Evolutionary conservation across 2,888 invertebrate genomes (phyloP), one percentile per base, ranked within the genome.

Genomic region (Catocala sponsa): DNA sequence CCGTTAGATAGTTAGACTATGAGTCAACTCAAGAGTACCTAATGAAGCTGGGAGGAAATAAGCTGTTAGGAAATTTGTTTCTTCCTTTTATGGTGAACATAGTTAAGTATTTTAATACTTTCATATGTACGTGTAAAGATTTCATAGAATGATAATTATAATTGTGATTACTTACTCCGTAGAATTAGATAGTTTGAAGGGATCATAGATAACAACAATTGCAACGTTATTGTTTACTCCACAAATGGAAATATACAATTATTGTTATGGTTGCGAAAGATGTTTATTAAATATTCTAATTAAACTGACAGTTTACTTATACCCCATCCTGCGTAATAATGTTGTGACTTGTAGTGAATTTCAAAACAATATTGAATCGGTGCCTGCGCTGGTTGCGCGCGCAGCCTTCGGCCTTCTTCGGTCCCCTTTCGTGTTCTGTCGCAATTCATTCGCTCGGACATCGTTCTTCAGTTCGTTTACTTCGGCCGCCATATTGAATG

Each of bases 401-500:
- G 64, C 69, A 59, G 57, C 67, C 69, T 75, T 70, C 68, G 63
- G 49, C 43, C 58, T 56, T 55, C 59, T 63, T 60, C 72, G 69
- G 59, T 74, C 63, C 58, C 52, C 64, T 61, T 71, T 73, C 73
- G 64, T 63, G 50, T 46, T 67, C 70, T 69, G 70, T 70, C 70
- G 64, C 51, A 66, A 75, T 59, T 65, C 74, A 62, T 72, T 80
- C 78, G 54, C 62, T 74, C 61, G 62, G 60, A 63, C 74, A 55
- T 53, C 55, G 43, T 64, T 60, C 72, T 51, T 72, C 80, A 78
- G 65, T 67, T 77, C 74, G 64, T 74, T 79, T 67, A 63, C 12
- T 73, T 67, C 52, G 50, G 59, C 71, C 86, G 92, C 94, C 93
- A 94, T 93, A 93, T 93, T 92, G 89, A 83, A 85, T 86, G 77